Base-by-base conservation (phyloP, 2,113 vertebrate species). In the Microtus pennsylvanicus region DNA sequence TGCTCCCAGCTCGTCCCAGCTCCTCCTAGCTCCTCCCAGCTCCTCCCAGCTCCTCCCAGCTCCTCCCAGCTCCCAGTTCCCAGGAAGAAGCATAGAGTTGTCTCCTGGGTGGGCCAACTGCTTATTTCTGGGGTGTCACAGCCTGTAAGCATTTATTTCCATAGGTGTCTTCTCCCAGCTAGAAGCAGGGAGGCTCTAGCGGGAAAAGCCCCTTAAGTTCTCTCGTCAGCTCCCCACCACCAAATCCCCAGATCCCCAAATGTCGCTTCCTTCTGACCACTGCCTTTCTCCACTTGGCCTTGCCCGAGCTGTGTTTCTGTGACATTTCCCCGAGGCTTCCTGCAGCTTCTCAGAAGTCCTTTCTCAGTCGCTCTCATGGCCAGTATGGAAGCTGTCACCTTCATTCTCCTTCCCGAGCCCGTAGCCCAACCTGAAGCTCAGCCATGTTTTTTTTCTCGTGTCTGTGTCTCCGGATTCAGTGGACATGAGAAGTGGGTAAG, bases 401-500 rank as follows among this genome's bases (percentile, higher is more conserved):
- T 78, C 61, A 7, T 24, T 77, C 90, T 91, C 55, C 38, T 33
- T 77, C 50, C 63, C 21, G 6, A n/a, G 19, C 35, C 24, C 30
- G 72, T 61, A 88, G 19, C 52, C 35, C 86, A 80, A 1, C 76
- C 19, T 50, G 38, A 87, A 69, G 45, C 58, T 83, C 50, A 22
- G 21, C 6, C 0, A 21, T 28, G 26, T 45, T 30, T 69, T 45
- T 76, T 83, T 85, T 30, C 2, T 81, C 2, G 11, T 72, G 45
- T 90, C 65, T 93, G 33, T 76, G 30, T 69, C 80, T 92, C 70
- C 2, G 30, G 38, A 52, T 24, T 14, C 13, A 7, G 50, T 11
- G 35, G 63, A 45, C n/a, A 21, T 0, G 0, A 8, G 5, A 9
- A 4, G 19, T 1, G 35, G 38, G 19, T 21, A 70, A 50, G 82